These are phyloP conservation scores for Pseudomyrmex flavicornis DNA, from an alignment of 1,140 invertebrate species.

Conservation along the genomic window DNA sequence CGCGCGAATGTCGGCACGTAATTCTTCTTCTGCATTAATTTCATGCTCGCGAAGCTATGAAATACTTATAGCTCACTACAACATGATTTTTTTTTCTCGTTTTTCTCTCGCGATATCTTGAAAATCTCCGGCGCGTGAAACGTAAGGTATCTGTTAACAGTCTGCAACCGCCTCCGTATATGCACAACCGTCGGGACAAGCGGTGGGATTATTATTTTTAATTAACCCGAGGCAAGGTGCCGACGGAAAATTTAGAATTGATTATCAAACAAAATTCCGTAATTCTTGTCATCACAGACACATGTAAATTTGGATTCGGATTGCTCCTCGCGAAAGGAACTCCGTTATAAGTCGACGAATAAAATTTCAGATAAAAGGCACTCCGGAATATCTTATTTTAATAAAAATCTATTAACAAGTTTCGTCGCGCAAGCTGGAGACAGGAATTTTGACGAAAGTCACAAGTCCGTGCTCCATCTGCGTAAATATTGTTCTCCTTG, in stretches of 20 bases:
- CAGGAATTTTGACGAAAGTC: neutral
- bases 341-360: no score
- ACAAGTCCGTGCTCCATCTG: neutral
- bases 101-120: conserved; percentile 56
- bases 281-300: no score
- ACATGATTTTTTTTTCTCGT: conserved; percentile 12
- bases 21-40: conserved; percentile 69
- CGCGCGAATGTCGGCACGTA: neutral
- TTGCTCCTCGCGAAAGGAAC: no score
- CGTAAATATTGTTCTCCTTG: conserved; percentile 26
- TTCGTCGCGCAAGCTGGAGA: no score
- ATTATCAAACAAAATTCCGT: neutral
- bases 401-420: no score
- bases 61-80: conserved; percentile 59
- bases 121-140: conserved; percentile 65
- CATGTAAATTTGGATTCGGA: no score
- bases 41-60: conserved; percentile 71
- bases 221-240: neutral
- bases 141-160: conserved; percentile 27
- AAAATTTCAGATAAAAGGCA: no score
- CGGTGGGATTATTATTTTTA: conserved; percentile 1
- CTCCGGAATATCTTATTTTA: no score
- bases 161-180: neutral
- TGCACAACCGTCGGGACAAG: neutral
- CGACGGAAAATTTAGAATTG: neutral